Evolutionary conservation across 2,113 vertebrate genomes (phyloP), one percentile per base, ranked within the genome.

Genomic region (Albula glossodonta): DNA sequence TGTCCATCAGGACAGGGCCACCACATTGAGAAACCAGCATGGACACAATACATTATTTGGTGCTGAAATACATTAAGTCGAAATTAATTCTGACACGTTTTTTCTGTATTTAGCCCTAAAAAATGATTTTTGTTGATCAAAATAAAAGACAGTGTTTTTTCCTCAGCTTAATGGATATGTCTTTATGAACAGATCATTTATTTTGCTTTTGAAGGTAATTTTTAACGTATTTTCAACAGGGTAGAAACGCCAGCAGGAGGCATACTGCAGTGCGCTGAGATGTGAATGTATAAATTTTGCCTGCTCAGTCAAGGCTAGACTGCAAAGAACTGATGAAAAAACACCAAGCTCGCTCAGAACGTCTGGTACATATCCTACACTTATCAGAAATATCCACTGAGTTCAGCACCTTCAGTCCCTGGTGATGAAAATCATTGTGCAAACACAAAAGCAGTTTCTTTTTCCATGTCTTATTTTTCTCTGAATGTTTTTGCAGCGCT

Each of bases 381-480:
- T 63, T 13, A 83, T 83, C 57, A 19, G 51, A 83, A 83, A 83
- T 83, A 83, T 83, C 82, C 66, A 22, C 82, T 84, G 83, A 15
- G 83, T 63, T 78, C 63, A 48, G 83, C 83, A 79, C 74, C 74
- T 78, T 79, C 83, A 56, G 57, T 84, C 25, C 51, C 83, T 25
- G 70, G 51, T 22, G 52, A 31, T 48, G 83, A 79, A 79, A 79
- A 84, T 79, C 25, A 57, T 52, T 84, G n/a, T 25, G 49, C 63
- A 19, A 31, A 84, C 53, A 66, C 66, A 17, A 52, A 84, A 77
- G 56, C 22, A 48, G 77, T 89, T 57, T 88, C 57, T 90, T 90
- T 91, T 91, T 90, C 88, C 90, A 86, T 85, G 88, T 90, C 81
- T 84, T 81, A 52, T 66, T 85, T 84, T 91, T 90, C 56, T 86